These are phyloP conservation scores for Serranus cabrilla DNA, from an alignment of 2,797 vertebrate genomes.

Conservation along the genomic window DNA sequence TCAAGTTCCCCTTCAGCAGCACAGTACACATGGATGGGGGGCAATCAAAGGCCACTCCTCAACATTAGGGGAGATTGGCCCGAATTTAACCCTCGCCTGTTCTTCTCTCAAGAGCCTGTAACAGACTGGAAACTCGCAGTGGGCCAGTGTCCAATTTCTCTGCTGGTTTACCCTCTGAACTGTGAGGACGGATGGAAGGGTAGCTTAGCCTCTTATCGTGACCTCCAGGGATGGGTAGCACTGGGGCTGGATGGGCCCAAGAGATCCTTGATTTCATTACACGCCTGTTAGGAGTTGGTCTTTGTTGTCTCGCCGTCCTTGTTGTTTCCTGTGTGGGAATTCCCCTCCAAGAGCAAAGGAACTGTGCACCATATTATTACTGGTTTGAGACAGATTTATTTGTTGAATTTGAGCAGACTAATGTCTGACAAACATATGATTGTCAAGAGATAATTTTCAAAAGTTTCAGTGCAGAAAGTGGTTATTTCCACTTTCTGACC, in stretches of 20 bases:
- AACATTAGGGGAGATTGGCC: slow-evolving; percentile 67
- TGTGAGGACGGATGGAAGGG: slow-evolving; percentile 75
- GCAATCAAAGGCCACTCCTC: slow-evolving; percentile 80
- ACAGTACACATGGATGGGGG: slow-evolving; percentile 63
- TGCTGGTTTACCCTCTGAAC: slow-evolving; percentile 80
- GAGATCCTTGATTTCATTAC: slow-evolving; percentile 69
- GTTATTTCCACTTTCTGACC: background rate
- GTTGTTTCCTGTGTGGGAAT: slow-evolving; percentile 60
- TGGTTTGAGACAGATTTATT: slow-evolving; percentile 15
- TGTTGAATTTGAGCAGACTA: background rate
- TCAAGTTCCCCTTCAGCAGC: slow-evolving; percentile 77
- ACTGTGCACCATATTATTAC: background rate
- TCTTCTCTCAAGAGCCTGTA: slow-evolving; percentile 59
- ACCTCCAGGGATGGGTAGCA: slow-evolving; percentile 68
- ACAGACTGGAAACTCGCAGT: slow-evolving; percentile 60
- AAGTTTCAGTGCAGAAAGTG: background rate
- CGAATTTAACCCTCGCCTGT: slow-evolving; percentile 74
- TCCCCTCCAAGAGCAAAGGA: slow-evolving; percentile 34
- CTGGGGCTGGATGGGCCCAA: slow-evolving; percentile 47
- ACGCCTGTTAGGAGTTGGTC: slow-evolving; percentile 45
- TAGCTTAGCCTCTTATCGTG: slow-evolving; percentile 66
- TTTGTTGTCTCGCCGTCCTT: slow-evolving; percentile 47
- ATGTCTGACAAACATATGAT: background rate
- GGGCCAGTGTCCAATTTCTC: slow-evolving; percentile 77
- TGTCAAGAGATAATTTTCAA: background rate